Conservation (phyloP, 2,113 vertebrate species). For the Brevimyrus niger region DNA sequence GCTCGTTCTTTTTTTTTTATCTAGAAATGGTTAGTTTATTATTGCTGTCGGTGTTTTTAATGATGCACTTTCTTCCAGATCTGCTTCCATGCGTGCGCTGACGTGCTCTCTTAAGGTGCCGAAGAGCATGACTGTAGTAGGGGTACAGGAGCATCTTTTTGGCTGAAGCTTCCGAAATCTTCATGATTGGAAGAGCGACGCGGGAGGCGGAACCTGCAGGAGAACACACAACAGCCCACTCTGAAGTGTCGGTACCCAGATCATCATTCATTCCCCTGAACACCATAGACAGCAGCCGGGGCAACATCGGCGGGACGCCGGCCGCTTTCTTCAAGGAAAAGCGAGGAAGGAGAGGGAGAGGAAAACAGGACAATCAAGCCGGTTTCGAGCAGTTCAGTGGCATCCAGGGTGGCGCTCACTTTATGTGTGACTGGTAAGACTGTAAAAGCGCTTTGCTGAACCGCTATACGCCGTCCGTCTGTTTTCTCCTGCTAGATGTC, state of each 20-base stretch:
- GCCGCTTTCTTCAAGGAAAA: constrained; percentile 5
- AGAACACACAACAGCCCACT: constrained; percentile 32
- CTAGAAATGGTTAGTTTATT: not conserved
- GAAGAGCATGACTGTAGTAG: constrained; percentile 24
- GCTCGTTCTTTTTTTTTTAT: not conserved
- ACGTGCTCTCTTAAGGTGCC: not conserved
- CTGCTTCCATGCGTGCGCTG: not conserved
- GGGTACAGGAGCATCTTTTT: not conserved
- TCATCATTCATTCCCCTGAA: constrained; percentile 22
- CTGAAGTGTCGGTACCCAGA: constrained; percentile 30
- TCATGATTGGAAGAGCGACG: constrained; percentile 36
- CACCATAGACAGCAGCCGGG: constrained; percentile 36
- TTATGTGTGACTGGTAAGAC: constrained; percentile 45
- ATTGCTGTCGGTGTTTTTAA: not conserved
- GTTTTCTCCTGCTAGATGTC: constrained; percentile 1
- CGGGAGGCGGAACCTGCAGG: constrained; percentile 53
- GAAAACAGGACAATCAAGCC: constrained; percentile 19
- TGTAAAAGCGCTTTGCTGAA: not conserved
- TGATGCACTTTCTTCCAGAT: not conserved
- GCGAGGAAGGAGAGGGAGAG: constrained; percentile 23
- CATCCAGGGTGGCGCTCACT: constrained; percentile 34
- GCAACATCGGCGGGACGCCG: constrained; percentile 17
- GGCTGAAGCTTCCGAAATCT: not conserved
- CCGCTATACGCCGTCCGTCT: constrained; percentile 14
- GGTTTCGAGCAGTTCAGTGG: constrained; percentile 47